Base-by-base conservation (phyloP, 2,113 vertebrate genomes). In the Thalassoma bifasciatum region DNA sequence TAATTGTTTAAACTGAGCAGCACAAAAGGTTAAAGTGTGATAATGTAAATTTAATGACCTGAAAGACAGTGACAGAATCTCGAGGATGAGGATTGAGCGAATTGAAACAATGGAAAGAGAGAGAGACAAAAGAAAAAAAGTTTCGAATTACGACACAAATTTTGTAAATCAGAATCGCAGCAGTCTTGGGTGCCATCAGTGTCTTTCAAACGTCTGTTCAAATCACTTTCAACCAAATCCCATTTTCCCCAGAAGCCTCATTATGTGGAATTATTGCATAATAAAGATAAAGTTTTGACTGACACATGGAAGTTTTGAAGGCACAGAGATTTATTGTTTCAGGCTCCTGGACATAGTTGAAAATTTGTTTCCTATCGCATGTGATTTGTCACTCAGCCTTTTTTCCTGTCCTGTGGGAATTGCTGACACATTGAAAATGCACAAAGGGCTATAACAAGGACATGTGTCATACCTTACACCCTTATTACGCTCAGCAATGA, bases 401-500 rank as follows among this genome's bases (percentile, higher is more conserved):
- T 59, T 77, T 21, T 21, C 13, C 13, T 19, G 66, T 87, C 86
- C 81, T 8, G 61, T 23, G 84, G 83, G 86, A 85, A 75, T 78
- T 71, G 84, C 89, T 91, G 90, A 88, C 88, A 90, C 54, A 56
- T 53, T 66, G 80, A 77, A 88, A 88, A 81, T 84, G 76, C 89
- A 89, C 88, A 91, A 91, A 91, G 80, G 85, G 81, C 68, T 79
- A 30, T 89, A 91, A 91, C 90, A 90, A 90, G 90, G 88, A 91
- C 89, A 89, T 72, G 74, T 91, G 85, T 90, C 88, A 90, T 82
- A 89, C 89, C 86, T 89, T 89, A 72, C 85, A 84, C 88, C 81
- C 88, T 90, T 92, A 92, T 92, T 92, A 92, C 53, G 53, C 7
- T 75, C 49, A 12, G 51, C 89, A 81, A 78, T 91, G 90, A 91